Evolutionary conservation across 2,888 invertebrate species (phyloP).

Genomic region (Oscheius sp.): DNA sequence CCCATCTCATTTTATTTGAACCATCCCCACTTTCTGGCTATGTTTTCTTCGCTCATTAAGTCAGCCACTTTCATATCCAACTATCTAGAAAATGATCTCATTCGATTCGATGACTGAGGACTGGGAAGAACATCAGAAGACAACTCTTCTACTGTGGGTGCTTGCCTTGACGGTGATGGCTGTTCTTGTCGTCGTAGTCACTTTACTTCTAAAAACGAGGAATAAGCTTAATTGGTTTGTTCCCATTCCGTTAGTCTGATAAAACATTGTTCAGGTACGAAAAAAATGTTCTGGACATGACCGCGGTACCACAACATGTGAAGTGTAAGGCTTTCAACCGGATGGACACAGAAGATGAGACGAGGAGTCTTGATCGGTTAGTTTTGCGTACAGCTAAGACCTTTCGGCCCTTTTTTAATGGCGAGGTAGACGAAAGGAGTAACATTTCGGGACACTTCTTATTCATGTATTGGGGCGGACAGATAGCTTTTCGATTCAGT

Average conservation of each 20-base stretch:
- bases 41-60: not conserved
- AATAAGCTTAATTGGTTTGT: constrained; percentile 47
- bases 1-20: no score
- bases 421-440: not conserved
- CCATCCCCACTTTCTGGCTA: not conserved
- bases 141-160: constrained; percentile 7
- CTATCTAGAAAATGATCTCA: not conserved
- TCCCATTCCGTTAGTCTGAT: not conserved
- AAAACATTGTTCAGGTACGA: constrained; percentile 59
- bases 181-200: constrained; percentile 41
- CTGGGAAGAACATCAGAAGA: constrained; percentile 16
- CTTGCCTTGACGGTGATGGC: constrained; percentile 38
- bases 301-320: constrained; percentile 55
- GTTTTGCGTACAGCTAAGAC: not conserved
- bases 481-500: no score
- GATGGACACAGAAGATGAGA: constrained; percentile 66
- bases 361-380: constrained; percentile 25
- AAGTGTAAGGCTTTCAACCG: constrained; percentile 63
- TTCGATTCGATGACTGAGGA: constrained; percentile 17
- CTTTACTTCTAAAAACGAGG: constrained; percentile 40
- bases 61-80: not conserved
- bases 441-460: not conserved
- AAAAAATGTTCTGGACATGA: constrained; percentile 65
- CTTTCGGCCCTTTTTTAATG: no score
- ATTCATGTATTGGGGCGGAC: not conserved